A percentile compares a stretch with the other conserved stretches of the same genome.
phyloP scores from a whole-genome alignment of 2,797 vertebrate genomes.

The Carapus acus region DNA sequence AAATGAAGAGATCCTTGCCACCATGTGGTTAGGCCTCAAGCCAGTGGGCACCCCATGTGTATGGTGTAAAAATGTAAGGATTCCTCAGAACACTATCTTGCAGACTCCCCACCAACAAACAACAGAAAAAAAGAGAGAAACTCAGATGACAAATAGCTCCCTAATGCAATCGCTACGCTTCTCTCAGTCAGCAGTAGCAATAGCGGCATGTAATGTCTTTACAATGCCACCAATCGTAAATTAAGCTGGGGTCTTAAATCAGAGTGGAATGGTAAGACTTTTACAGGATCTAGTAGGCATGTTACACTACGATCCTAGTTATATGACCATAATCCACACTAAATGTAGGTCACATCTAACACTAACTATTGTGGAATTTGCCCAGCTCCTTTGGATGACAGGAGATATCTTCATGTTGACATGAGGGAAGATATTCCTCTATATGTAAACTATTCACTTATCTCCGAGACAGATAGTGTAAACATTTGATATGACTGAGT shows the following conservation, averaged over 20 bases:
- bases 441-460: too few relatives aligned
- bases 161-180: conserved; percentile 37
- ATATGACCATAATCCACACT: conserved; percentile 52
- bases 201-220: conserved; percentile 64
- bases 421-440: neutral
- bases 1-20: neutral
- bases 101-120: conserved; percentile 22
- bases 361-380: conserved; percentile 27
- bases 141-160: conserved; percentile 40
- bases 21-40: neutral
- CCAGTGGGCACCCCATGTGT: neutral
- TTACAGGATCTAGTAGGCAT: conserved; percentile 47
- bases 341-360: conserved; percentile 60
- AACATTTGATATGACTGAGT: neutral
- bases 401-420: conserved; percentile 7
- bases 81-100: conserved; percentile 6
- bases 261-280: conserved; percentile 34
- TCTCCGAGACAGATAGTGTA: too few relatives aligned
- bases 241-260: conserved; percentile 33
- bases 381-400: conserved; percentile 11
- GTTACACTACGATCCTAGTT: conserved; percentile 45
- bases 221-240: conserved; percentile 43
- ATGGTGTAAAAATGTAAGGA: neutral
- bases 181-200: conserved; percentile 40
- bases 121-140: conserved; percentile 35